phyloP scores from a whole-genome alignment of 2,797 vertebrate genomes.

The Discoglossus pictus region DNA sequence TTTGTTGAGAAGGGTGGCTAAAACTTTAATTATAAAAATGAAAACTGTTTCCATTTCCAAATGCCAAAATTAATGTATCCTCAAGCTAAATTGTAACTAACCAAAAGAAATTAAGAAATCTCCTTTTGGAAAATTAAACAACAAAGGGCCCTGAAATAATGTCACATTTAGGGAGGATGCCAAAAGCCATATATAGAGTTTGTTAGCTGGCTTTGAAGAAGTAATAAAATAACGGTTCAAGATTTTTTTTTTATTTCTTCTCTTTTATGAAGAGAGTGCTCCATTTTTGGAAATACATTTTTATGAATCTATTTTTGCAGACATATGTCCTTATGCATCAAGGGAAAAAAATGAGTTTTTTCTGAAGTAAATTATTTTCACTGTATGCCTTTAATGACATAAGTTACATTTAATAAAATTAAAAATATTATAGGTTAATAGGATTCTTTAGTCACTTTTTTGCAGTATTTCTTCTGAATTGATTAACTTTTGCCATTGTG shows the following conservation, averaged over 20 bases:
- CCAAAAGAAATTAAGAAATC: constrained; percentile 47
- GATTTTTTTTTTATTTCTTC: constrained; percentile 23
- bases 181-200: constrained; percentile 46
- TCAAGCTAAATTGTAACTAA: constrained; percentile 57
- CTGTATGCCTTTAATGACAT: too few species aligned
- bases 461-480: too few species aligned
- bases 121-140: constrained; percentile 55
- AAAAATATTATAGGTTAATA: too few species aligned
- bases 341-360: not conserved
- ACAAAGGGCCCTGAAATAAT: constrained; percentile 50
- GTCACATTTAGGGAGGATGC: constrained; percentile 44
- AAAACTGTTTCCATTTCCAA: constrained; percentile 66
- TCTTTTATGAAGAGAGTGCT: constrained; percentile 20
- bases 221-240: constrained; percentile 32
- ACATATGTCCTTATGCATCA: constrained; percentile 6
- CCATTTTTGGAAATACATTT: constrained; percentile 18
- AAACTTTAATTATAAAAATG: constrained; percentile 65
- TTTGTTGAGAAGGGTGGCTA: constrained; percentile 51
- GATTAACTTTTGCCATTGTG: too few species aligned
- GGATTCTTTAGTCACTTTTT: too few species aligned
- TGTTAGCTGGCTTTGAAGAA: constrained; percentile 27
- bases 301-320: not conserved
- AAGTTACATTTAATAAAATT: too few species aligned
- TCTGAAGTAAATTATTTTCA: too few species aligned
- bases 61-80: constrained; percentile 59